Conservation (phyloP, 2,113 vertebrate genomes). For the Pao palembangensis region DNA sequence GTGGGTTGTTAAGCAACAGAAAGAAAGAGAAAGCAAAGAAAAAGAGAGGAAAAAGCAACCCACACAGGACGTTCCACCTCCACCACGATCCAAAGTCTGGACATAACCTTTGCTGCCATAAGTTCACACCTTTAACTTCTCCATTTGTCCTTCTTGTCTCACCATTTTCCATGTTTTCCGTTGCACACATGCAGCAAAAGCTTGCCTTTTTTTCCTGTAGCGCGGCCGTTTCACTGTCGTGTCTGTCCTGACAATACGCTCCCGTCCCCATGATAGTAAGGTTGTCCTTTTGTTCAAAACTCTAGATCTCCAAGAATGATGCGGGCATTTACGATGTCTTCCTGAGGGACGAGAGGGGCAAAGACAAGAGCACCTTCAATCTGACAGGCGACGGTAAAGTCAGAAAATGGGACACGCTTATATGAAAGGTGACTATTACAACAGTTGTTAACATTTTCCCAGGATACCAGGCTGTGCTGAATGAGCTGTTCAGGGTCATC, state of each 20-base stretch:
- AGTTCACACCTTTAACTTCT: constrained; percentile 56
- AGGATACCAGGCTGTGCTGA: constrained; percentile 93
- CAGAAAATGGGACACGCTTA: background rate
- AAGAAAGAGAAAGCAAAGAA: constrained; percentile 35
- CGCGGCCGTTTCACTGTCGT: constrained; percentile 35
- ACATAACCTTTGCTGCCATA: constrained; percentile 65
- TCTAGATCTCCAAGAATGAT: constrained; percentile 91
- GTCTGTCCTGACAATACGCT: constrained; percentile 31
- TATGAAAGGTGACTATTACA: background rate
- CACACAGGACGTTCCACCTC: constrained; percentile 47
- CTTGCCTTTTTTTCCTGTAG: constrained; percentile 65
- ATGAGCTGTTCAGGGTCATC: constrained; percentile 90
- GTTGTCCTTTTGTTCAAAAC: constrained; percentile 12
- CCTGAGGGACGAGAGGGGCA: constrained; percentile 90
- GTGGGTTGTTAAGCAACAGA: constrained; percentile 73
- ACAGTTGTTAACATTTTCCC: constrained; percentile 32
- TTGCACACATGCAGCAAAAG: constrained; percentile 69
- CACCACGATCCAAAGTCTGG: constrained; percentile 75
- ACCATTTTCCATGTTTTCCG: constrained; percentile 42
- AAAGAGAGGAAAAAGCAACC: constrained; percentile 61
- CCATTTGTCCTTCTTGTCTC: constrained; percentile 43
- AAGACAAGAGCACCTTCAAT: constrained; percentile 84
- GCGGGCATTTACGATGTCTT: constrained; percentile 87
- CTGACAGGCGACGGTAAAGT: constrained; percentile 85
- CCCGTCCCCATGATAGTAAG: constrained; percentile 13